phyloP scores from a whole-genome alignment of 1,140 invertebrate species.

The Tetraneura akinire region DNA sequence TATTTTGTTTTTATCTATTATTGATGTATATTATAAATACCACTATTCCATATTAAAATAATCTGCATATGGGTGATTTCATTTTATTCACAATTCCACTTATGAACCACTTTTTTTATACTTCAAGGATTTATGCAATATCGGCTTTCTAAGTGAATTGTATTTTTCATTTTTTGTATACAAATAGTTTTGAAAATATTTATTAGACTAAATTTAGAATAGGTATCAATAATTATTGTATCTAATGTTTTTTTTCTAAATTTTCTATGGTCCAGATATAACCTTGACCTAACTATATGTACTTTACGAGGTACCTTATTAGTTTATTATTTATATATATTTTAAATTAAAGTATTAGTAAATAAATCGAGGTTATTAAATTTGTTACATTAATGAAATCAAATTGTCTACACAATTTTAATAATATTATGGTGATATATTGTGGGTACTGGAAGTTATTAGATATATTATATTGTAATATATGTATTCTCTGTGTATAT shows the following conservation, averaged over 20 bases:
- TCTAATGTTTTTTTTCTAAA: background rate
- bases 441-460: background rate
- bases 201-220: background rate
- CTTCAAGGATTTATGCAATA: slow-evolving; percentile 7
- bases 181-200: background rate
- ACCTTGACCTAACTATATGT: slow-evolving; percentile 41
- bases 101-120: background rate
- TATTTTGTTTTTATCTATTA: no score
- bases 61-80: no score
- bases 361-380: slow-evolving; percentile 37
- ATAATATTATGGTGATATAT: background rate
- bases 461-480: no score
- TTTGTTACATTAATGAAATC: slow-evolving; percentile 31
- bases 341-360: slow-evolving; percentile 37
- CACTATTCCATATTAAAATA: no score
- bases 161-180: background rate
- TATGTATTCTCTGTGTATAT: no score
- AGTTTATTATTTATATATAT: slow-evolving; percentile 22
- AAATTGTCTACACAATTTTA: background rate
- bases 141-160: slow-evolving; percentile 16
- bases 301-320: background rate
- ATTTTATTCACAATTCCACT: background rate
- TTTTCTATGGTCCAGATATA: background rate
- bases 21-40: no score
- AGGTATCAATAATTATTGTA: background rate